Base-by-base conservation (phyloP, 2,113 vertebrate species). In the Progne subis region DNA sequence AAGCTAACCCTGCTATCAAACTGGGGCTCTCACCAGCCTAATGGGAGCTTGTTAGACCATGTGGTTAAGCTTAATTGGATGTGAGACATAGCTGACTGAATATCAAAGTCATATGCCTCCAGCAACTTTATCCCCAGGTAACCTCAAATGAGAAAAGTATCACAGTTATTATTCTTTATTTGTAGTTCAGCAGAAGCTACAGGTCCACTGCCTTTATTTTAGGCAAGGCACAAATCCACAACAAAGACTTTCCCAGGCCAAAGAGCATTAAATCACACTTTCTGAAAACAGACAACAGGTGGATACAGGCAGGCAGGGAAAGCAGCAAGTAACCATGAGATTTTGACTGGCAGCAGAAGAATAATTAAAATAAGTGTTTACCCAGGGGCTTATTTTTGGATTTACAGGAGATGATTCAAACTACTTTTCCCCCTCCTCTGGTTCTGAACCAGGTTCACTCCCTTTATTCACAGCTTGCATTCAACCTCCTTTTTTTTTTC, bases 171-270 rank as follows among this genome's bases (percentile, higher is more conserved):
- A 96, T 92, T 95, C 92, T 97, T 93, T 93, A 90, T 95, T 97
- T 96, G 87, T 91, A 88, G 85, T 86, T 92, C 76, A 94, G 93
- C 68, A 95, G 90, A 82, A 92, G 87, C 68, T 88, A 90, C 34
- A 60, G 86, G 92, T 93, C 96, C 95, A 84, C 64, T 81, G 92
- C 82, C 82, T 94, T 95, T 96, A 94, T 96, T 96, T 93, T 24
- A 94, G 85, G 90, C 90, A 95, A 12, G 6, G 72, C 88, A 95
- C 70, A 92, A 94, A 95, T 91, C 93, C 95, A 97, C 95, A 96
- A 97, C 92, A 96, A 97, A 97, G 95, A 81, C 92, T 95, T 97
- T 97, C 96, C 94, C 94, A 97, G 93, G 93, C 95, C 93, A 88
- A 75, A 81, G 76, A 90, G 72, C 93, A 93, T 96, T 92, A 94